Percentiles rank a stretch among this genome's conserved stretches.
These are phyloP conservation scores for Lasioglossum figueresi DNA, from an alignment of 2,888 invertebrate species.

Conservation along the genomic window DNA sequence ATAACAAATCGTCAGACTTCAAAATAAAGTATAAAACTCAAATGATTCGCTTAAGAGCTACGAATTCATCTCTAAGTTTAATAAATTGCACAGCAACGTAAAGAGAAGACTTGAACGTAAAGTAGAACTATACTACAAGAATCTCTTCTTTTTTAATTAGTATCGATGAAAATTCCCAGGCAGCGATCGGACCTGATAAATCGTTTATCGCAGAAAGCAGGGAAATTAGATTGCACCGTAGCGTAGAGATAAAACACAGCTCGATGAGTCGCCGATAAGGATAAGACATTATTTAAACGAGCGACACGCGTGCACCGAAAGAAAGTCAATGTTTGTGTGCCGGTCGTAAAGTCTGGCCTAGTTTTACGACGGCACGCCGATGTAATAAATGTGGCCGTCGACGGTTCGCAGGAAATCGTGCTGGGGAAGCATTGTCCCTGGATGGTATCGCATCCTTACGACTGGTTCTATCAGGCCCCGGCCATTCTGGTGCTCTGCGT, in stretches of 20 bases:
- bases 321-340: slow-evolving; percentile 24
- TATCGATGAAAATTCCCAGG: neutral
- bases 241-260: neutral
- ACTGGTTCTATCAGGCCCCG: slow-evolving; percentile 95
- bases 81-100: too few species aligned
- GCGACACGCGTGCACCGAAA: neutral
- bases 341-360: slow-evolving; percentile 29
- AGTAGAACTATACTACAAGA: neutral
- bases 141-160: neutral
- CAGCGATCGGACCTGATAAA: neutral
- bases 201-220: neutral
- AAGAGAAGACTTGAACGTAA: neutral
- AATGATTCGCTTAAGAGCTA: too few species aligned
- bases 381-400: slow-evolving; percentile 18
- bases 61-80: too few species aligned
- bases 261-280: neutral
- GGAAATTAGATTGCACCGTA: neutral
- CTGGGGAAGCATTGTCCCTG: slow-evolving; percentile 87
- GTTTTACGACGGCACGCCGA: slow-evolving; percentile 10
- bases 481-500: slow-evolving; percentile 92
- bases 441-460: slow-evolving; percentile 92
- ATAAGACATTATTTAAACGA: slow-evolving; percentile 20
- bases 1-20: too few species aligned
- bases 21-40: too few species aligned
- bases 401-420: slow-evolving; percentile 73